Percentiles rank a stretch among this genome's conserved stretches.
These are phyloP conservation scores for Halichoerus grypus DNA, from an alignment of 2,113 vertebrate genomes.

Conservation along the genomic window DNA sequence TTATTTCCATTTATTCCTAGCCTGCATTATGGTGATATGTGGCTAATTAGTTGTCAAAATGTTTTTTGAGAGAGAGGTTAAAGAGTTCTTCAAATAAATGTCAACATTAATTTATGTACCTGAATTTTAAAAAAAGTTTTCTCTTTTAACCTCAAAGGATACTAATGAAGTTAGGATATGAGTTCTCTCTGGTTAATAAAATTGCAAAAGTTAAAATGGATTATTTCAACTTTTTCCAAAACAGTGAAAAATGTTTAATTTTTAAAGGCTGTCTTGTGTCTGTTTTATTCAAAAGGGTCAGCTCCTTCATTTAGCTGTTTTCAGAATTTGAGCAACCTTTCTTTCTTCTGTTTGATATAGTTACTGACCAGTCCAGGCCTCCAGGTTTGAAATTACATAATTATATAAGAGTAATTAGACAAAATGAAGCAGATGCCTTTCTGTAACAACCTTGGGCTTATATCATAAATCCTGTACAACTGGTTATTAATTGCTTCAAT, in stretches of 20 bases:
- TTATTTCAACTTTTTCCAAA: conserved; percentile 27
- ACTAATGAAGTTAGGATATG: background rate
- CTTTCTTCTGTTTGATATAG: background rate
- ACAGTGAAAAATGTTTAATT: background rate
- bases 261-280: background rate
- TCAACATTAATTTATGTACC: conserved; percentile 46
- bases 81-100: conserved; percentile 45
- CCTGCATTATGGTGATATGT: background rate
- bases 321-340: background rate
- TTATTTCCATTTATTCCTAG: conserved; percentile 58
- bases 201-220: background rate
- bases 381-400: background rate
- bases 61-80: conserved; percentile 61
- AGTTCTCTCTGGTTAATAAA: background rate
- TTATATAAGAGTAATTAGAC: background rate
- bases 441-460: background rate
- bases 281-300: background rate
- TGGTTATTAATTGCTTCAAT: background rate
- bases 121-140: conserved; percentile 20
- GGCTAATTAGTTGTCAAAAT: conserved; percentile 58
- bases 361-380: background rate
- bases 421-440: background rate
- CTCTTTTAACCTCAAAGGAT: conserved; percentile 42
- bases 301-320: background rate
- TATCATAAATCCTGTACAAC: background rate